Percentiles rank a stretch among this genome's conserved stretches.
Evolutionary conservation across 2,888 invertebrate genomes (phyloP).

Genomic region (Pterobdella sp.): DNA sequence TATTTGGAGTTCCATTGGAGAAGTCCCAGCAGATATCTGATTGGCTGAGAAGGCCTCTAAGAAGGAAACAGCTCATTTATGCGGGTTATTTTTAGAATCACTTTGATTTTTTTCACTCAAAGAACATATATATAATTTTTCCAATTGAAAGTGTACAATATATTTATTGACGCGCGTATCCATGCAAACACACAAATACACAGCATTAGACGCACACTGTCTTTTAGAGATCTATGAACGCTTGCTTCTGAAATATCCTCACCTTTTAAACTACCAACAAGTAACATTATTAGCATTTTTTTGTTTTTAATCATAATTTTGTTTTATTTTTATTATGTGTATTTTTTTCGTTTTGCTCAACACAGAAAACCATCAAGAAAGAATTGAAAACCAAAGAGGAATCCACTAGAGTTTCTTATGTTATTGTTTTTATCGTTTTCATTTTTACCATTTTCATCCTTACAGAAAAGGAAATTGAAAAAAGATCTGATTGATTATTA

Average conservation of each 20-base stretch:
- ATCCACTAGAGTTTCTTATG: neutral
- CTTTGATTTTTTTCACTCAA: neutral
- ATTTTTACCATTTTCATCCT: no score
- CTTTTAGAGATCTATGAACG: conserved; percentile 70
- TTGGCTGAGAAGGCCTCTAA: conserved; percentile 49
- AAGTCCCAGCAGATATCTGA: conserved; percentile 50
- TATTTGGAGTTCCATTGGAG: conserved; percentile 46
- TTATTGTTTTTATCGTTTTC: neutral
- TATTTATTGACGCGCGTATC: neutral
- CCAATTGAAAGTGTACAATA: neutral
- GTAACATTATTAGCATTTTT: no score
- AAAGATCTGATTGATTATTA: no score
- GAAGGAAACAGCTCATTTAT: conserved; percentile 46
- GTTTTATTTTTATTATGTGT: no score
- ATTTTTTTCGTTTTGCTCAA: neutral
- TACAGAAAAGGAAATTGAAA: no score
- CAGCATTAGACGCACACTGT: conserved; percentile 78
- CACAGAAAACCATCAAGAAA: neutral
- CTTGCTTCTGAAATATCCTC: conserved; percentile 48
- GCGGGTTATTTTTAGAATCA: conserved; percentile 42
- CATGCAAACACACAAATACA: conserved; percentile 32
- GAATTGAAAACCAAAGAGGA: neutral
- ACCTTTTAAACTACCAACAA: neutral
- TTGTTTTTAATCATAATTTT: no score
- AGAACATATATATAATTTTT: neutral